phyloP scores from a whole-genome alignment of 1,140 invertebrate genomes.

The Manduca sexta region DNA sequence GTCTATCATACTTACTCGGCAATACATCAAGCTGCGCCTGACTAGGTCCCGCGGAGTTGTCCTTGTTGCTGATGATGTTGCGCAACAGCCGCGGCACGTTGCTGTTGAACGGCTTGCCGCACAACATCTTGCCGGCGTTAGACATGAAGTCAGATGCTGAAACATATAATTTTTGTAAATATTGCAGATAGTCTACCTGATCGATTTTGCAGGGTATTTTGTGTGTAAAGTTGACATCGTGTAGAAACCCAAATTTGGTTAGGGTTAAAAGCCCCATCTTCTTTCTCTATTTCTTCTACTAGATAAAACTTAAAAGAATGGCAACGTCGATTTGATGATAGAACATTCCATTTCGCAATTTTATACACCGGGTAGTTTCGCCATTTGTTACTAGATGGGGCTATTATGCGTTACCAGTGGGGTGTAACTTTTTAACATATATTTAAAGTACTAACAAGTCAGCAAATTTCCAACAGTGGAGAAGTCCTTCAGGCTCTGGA shows the following conservation, averaged over 20 bases:
- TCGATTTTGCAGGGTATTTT: too few relatives aligned
- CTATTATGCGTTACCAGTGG: not conserved
- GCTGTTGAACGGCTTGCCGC: constrained; percentile 73
- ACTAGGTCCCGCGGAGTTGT: constrained; percentile 71
- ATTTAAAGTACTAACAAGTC: constrained; percentile 28
- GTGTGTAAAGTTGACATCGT: too few relatives aligned
- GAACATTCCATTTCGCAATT: too few relatives aligned
- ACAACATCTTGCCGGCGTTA: constrained; percentile 75
- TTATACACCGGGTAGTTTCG: too few relatives aligned
- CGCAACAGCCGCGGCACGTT: constrained; percentile 68
- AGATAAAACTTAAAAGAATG: too few relatives aligned
- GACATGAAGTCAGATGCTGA: constrained; percentile 63
- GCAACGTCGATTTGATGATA: too few relatives aligned
- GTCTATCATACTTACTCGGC: constrained; percentile 73
- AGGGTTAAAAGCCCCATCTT: too few relatives aligned
- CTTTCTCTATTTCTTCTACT: too few relatives aligned
- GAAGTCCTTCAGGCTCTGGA: constrained; percentile 40
- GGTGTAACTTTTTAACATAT: not conserved
- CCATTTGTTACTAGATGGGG: not conserved
- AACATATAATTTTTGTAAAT: not conserved
- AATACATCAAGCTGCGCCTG: constrained; percentile 69
- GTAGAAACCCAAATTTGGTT: too few relatives aligned
- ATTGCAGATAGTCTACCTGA: too few relatives aligned
- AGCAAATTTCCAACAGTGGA: constrained; percentile 36
- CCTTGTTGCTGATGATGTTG: constrained; percentile 70